A percentile compares a stretch with the other conserved stretches of the same genome.
Conservation (phyloP, 2,113 vertebrate species). For the Callopanchax toddi region DNA sequence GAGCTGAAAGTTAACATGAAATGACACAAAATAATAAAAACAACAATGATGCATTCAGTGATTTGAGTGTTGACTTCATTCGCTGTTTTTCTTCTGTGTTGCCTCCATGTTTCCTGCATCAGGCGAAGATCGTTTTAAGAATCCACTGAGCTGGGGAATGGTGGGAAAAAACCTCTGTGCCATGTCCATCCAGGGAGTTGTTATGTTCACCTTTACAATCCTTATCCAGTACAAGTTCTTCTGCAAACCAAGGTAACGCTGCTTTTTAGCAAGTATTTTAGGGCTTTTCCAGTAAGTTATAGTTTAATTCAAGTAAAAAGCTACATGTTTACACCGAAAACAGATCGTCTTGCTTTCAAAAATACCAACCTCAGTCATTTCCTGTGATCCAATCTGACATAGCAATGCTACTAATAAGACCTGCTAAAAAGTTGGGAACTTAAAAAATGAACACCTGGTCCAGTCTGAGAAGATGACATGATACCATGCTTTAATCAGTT, state of each 20-base stretch:
- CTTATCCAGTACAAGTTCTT: constrained; percentile 97
- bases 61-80: constrained; percentile 3
- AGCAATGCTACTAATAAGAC: no score
- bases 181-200: constrained; percentile 89
- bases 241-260: constrained; percentile 87
- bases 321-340: no score
- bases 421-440: no score
- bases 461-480: no score
- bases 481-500: no score
- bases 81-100: background rate
- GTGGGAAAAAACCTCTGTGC: constrained; percentile 95
- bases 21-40: background rate
- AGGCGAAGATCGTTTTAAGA: constrained; percentile 93
- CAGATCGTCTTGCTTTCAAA: no score
- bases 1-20: constrained; percentile 2
- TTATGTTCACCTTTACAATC: constrained; percentile 91
- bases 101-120: background rate
- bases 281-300: background rate
- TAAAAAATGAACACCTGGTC: no score
- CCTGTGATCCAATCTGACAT: no score
- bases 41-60: constrained; percentile 8
- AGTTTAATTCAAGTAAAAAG: no score
- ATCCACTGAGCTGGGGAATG: constrained; percentile 94
- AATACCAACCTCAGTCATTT: no score
- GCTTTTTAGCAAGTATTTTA: no score